Percentiles rank a stretch among this genome's conserved stretches.
Evolutionary conservation across 2,888 invertebrate species (phyloP).

Genomic region (Folsomia manolachei): DNA sequence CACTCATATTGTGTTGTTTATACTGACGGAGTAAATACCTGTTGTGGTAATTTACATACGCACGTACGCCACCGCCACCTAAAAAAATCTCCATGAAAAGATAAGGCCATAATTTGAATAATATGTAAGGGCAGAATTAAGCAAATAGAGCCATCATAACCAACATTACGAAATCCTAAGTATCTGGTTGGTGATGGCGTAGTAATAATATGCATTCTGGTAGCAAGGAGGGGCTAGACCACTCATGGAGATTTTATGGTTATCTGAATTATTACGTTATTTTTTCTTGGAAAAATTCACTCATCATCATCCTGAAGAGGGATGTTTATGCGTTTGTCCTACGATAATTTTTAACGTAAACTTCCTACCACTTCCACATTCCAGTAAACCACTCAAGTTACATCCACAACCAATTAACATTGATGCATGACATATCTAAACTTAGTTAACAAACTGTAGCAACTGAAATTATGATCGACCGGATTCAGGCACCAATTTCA

Average conservation of each 20-base stretch:
- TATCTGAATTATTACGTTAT: slow-evolving; percentile 1
- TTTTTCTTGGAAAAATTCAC: neutral
- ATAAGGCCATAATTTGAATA: neutral
- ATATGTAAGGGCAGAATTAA: too few relatives aligned
- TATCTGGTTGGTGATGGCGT: neutral
- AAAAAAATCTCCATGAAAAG: neutral
- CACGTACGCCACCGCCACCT: too few relatives aligned
- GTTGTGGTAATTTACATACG: too few relatives aligned
- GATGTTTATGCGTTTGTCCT: neutral
- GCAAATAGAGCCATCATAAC: neutral
- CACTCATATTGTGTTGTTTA: neutral
- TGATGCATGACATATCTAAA: too few relatives aligned
- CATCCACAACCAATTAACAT: too few relatives aligned
- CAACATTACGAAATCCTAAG: neutral
- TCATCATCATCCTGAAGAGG: neutral
- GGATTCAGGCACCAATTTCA: too few relatives aligned
- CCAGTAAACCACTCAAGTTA: too few relatives aligned
- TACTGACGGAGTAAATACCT: too few relatives aligned
- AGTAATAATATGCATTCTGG: too few relatives aligned
- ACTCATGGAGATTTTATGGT: neutral
- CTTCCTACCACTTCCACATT: neutral
- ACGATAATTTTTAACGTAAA: too few relatives aligned
- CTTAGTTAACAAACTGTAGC: too few relatives aligned
- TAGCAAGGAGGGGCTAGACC: neutral
- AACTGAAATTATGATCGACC: too few relatives aligned